Evolutionary conservation across 2,888 invertebrate genomes (phyloP).

Genomic region (Alentia gelatinosa): DNA sequence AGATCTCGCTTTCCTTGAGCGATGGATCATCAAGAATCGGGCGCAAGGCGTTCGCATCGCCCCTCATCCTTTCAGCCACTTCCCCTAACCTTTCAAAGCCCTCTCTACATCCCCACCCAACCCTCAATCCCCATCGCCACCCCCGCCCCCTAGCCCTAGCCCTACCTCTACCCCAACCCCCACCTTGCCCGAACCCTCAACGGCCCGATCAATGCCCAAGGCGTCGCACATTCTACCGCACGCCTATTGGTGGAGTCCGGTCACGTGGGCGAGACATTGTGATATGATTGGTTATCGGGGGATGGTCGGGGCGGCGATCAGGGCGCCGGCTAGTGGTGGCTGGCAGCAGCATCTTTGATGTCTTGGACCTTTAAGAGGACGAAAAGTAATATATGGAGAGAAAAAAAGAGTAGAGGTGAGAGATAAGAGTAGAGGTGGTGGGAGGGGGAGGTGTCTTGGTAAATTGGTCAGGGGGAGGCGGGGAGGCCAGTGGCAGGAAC

Average conservation of each 20-base stretch:
- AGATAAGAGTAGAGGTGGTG: background rate
- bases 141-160: background rate
- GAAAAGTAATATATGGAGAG: background rate
- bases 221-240: background rate
- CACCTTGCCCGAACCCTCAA: background rate
- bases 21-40: background rate
- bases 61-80: background rate
- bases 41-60: background rate
- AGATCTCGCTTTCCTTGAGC: background rate
- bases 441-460: background rate
- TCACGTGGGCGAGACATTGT: slow-evolving; percentile 25
- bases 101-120: background rate
- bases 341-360: slow-evolving; percentile 20
- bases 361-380: no score
- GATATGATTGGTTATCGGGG: slow-evolving; percentile 24
- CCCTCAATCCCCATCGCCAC: background rate
- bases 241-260: slow-evolving; percentile 13
- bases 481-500: no score
- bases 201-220: background rate
- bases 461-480: no score
- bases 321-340: background rate
- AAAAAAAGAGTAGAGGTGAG: background rate
- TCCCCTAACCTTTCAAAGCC: slow-evolving; percentile 11
- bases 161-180: background rate
- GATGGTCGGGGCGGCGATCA: background rate